Evolutionary conservation across 2,888 invertebrate genomes (phyloP), one percentile per base, ranked within the genome.

Genomic region (Caenorhabditis sp.): DNA sequence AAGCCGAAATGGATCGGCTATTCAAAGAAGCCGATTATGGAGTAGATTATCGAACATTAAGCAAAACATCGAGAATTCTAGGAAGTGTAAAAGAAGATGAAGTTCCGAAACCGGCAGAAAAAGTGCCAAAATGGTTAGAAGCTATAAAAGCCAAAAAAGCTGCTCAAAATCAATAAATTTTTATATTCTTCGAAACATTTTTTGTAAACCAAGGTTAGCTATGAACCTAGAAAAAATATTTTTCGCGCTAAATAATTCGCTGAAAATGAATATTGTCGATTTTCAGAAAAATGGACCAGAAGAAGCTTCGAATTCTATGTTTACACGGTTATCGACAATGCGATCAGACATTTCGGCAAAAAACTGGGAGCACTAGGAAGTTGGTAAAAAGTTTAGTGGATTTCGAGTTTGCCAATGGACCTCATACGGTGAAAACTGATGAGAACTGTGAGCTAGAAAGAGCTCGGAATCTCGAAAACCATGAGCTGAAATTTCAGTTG

Each of bases 291-390:
- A 43, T 43, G 43, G 43, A 43, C 17, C 17, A 7, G 43, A 43
- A 43, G 14, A 80, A 78, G 52, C 70, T 82, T 12, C 72, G 77
- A 58, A 80, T 87, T 54, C 77, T 87, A 17, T 87, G 87, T 31
- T 74, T 87, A 27, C 87, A 87, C 59, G 87, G 87, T 10, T 87
- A 87, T 61, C 81, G 87, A 8, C 87, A 87, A 66, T 85, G 83
- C 57, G 84, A 72, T 36, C 72, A 76, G 21, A 70, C 81, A 8
- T 87, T 87, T 68, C 77, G 87, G 4, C 81, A 83, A 53, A 85
- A 86, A 72, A 84, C 82, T 2, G 84, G 86, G 20, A 82, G 80
- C 10, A 73, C 84, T 4, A 57, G 86, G 31, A 87, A 86, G 53
- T 62, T 80, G 2, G 63, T 82, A 38, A 82, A 82, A 63, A 69